These are phyloP conservation scores for Asarcornis scutulata DNA, from an alignment of 2,113 vertebrate species.

Conservation along the genomic window DNA sequence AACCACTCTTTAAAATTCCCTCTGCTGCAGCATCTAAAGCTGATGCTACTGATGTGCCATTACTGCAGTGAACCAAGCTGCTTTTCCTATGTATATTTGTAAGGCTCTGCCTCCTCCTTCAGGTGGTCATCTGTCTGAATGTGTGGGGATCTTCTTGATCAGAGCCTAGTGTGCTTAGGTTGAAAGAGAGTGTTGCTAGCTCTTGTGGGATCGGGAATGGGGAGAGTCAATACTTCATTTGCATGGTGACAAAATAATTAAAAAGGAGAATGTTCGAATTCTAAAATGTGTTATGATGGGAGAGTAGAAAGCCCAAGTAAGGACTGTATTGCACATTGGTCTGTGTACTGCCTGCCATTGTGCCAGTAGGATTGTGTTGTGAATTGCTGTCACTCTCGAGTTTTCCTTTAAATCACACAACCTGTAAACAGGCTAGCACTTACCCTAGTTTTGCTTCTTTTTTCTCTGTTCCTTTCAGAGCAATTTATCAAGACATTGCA, in stretches of 20 bases:
- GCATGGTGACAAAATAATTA: not conserved
- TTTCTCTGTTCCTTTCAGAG: constrained; percentile 60
- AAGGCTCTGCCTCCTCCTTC: not conserved
- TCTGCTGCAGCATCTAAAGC: not conserved
- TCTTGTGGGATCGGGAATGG: not conserved
- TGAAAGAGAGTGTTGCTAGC: not conserved
- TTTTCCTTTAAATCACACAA: not conserved
- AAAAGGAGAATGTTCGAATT: not conserved
- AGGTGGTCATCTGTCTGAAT: not conserved
- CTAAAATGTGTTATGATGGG: not conserved
- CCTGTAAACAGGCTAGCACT: not conserved
- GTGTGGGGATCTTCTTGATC: not conserved
- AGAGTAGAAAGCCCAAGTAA: not conserved
- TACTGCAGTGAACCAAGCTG: not conserved
- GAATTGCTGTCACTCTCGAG: not conserved
- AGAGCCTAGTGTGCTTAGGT: not conserved
- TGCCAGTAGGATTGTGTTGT: not conserved
- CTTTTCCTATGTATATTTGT: not conserved
- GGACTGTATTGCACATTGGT: not conserved
- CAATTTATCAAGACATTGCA: constrained; percentile 75
- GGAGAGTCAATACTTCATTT: not conserved
- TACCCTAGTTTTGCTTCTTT: not conserved
- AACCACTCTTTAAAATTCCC: not conserved
- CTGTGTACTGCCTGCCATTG: not conserved
- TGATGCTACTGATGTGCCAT: not conserved